A percentile compares a stretch with the other conserved stretches of the same genome.
Evolutionary conservation across 2,797 vertebrate species (phyloP).

Genomic region (Avahi laniger): DNA sequence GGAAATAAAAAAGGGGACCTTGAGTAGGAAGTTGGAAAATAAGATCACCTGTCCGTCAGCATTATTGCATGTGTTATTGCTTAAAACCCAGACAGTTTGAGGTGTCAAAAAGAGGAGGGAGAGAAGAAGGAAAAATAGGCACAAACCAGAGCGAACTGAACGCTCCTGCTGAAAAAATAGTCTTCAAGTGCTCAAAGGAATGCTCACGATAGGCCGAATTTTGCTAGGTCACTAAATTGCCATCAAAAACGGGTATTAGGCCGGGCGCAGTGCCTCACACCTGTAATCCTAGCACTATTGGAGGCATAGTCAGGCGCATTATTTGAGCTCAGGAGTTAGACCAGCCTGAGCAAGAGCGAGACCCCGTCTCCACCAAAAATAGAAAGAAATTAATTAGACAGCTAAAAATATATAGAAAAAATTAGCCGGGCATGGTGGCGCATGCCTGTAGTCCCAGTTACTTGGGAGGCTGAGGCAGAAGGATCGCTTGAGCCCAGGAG

Average conservation of each 20-base stretch:
- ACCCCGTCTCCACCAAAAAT: no score
- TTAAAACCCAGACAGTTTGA: constrained; percentile 1
- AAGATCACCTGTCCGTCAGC: background rate
- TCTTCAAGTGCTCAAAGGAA: background rate
- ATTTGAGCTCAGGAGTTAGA: no score
- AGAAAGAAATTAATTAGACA: no score
- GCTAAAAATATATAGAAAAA: no score
- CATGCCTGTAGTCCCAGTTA: no score
- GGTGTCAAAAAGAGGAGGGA: background rate
- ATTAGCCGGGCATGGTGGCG: no score
- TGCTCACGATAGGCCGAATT: background rate
- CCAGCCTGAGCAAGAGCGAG: no score
- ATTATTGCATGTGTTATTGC: background rate
- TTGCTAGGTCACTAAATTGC: background rate
- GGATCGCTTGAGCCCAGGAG: no score
- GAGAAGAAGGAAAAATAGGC: background rate
- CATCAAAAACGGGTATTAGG: constrained; percentile 9
- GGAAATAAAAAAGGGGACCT: background rate
- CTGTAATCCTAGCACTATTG: no score
- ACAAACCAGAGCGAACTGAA: background rate
- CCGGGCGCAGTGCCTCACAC: no score
- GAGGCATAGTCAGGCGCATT: no score
- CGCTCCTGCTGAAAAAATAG: background rate
- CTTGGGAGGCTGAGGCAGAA: no score
- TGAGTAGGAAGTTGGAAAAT: constrained; percentile 1